Percentiles rank a stretch among this genome's conserved stretches.
Evolutionary conservation across 2,888 invertebrate species (phyloP).

Genomic region (Hedychridium roseum): DNA sequence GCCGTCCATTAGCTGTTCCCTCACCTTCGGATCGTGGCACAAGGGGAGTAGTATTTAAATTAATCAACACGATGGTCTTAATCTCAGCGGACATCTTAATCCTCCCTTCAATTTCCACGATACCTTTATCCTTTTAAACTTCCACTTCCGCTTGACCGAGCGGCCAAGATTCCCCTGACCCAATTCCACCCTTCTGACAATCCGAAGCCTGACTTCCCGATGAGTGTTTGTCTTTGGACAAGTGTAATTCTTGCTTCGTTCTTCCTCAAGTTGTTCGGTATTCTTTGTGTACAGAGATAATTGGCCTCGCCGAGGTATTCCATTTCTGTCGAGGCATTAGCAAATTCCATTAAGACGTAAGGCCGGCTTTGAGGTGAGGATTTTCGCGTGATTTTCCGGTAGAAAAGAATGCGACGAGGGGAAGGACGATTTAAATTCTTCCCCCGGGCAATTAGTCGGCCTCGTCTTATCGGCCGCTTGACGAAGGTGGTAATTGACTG

Average conservation of each 20-base stretch:
- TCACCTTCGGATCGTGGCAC: conserved; percentile 20
- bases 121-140: conserved; percentile 23
- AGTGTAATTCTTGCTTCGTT: too few species aligned
- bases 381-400: too few species aligned
- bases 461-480: conserved; percentile 23
- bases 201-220: neutral
- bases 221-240: too few species aligned
- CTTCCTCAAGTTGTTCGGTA: too few species aligned
- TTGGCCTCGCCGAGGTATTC: too few species aligned
- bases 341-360: too few species aligned
- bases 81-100: conserved; percentile 47
- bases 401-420: neutral
- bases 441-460: conserved; percentile 11
- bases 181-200: neutral
- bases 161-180: conserved; percentile 2
- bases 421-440: neutral
- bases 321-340: too few species aligned
- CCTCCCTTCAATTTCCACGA: conserved; percentile 42
- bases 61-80: conserved; percentile 46
- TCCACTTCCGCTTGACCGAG: conserved; percentile 25
- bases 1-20: neutral
- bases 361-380: too few species aligned
- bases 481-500: conserved; percentile 30
- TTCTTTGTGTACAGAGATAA: too few species aligned
- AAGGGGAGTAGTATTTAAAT: conserved; percentile 42